Percentiles rank a stretch among this genome's conserved stretches.
phyloP scores from a whole-genome alignment of 2,888 invertebrate species.

The Drosophila rellima region DNA sequence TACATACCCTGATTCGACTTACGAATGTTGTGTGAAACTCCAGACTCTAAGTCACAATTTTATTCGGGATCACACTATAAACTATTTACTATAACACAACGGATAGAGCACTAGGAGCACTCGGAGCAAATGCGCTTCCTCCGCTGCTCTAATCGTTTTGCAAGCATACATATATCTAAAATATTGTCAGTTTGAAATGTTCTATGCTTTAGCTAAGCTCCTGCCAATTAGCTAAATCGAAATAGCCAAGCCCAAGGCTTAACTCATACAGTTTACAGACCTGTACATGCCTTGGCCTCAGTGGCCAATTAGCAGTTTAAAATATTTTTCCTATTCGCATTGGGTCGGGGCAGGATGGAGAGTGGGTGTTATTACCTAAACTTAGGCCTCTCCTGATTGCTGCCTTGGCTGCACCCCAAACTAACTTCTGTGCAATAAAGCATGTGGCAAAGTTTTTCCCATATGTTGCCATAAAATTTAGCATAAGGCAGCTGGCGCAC shows the following conservation, averaged over 20 bases:
- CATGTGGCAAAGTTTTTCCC: conserved; percentile 72
- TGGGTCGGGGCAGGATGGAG: neutral
- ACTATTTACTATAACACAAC: no score
- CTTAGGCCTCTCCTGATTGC: conserved; percentile 20
- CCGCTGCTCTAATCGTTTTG: no score
- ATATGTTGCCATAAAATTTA: conserved; percentile 77
- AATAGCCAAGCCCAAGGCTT: conserved; percentile 33
- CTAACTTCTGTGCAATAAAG: conserved; percentile 72
- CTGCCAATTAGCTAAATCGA: conserved; percentile 50
- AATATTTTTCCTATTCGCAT: conserved; percentile 48
- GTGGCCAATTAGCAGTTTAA: conserved; percentile 76
- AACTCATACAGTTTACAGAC: conserved; percentile 16
- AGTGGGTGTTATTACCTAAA: neutral
- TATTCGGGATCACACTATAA: no score
- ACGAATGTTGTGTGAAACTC: neutral
- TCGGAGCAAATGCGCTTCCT: no score
- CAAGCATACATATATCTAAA: neutral
- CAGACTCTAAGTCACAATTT: neutral
- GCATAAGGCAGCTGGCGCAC: conserved; percentile 57
- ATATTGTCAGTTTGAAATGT: neutral
- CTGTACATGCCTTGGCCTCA: conserved; percentile 32
- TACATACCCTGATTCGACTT: conserved; percentile 29
- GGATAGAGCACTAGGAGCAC: no score
- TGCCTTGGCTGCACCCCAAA: conserved; percentile 63
- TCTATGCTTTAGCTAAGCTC: neutral